Evolutionary conservation across 2,888 invertebrate genomes (phyloP).

Genomic region (Tanytarsus gracilentus): DNA sequence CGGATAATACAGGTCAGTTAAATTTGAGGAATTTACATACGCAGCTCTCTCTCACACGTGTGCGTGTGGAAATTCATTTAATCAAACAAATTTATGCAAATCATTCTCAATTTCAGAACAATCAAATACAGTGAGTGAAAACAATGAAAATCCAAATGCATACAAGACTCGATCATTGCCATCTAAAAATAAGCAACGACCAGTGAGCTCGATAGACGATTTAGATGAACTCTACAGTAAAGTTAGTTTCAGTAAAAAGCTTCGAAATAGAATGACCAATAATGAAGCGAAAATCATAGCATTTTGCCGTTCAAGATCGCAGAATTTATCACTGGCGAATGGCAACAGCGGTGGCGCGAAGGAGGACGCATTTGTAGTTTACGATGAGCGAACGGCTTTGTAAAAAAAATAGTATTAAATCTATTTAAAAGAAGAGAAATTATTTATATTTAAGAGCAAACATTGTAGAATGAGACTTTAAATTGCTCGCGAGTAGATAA

Average conservation of each 20-base stretch:
- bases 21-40: too few relatives aligned
- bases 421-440: too few relatives aligned
- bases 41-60: too few relatives aligned
- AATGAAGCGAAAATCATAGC: slow-evolving; percentile 25
- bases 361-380: slow-evolving; percentile 22
- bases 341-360: neutral
- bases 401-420: neutral
- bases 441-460: too few relatives aligned
- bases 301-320: slow-evolving; percentile 23
- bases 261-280: slow-evolving; percentile 23
- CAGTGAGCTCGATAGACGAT: slow-evolving; percentile 20
- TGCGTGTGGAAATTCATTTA: neutral
- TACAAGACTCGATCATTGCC: slow-evolving; percentile 23
- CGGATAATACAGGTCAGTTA: neutral
- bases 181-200: slow-evolving; percentile 23
- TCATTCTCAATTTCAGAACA: neutral
- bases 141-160: slow-evolving; percentile 17
- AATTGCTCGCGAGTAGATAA: too few relatives aligned
- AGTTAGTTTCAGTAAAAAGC: slow-evolving; percentile 25
- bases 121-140: neutral
- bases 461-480: too few relatives aligned
- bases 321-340: slow-evolving; percentile 15
- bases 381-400: slow-evolving; percentile 26
- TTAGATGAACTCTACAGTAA: slow-evolving; percentile 24
- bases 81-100: too few relatives aligned